Percentiles rank a stretch among this genome's conserved stretches.
Evolutionary conservation across 2,113 vertebrate species (phyloP).

Genomic region (Periophthalmus modestus): DNA sequence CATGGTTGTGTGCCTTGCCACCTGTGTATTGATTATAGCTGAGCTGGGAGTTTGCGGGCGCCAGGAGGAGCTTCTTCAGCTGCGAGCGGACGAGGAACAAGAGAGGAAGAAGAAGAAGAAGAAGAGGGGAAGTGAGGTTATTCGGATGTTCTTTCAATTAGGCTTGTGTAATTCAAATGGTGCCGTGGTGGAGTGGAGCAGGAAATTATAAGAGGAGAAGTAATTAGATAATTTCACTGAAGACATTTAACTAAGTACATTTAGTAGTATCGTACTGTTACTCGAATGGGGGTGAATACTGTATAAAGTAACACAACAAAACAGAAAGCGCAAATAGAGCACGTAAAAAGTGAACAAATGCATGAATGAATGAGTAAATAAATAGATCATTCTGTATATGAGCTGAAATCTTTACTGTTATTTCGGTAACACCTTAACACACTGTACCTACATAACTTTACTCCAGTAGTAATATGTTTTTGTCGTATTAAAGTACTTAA

Average conservation of each 20-base stretch:
- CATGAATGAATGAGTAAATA: too few relatives aligned
- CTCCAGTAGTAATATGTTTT: neutral
- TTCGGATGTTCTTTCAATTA: conserved; percentile 64
- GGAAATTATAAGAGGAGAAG: neutral
- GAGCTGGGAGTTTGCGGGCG: conserved; percentile 97
- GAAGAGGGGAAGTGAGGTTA: conserved; percentile 24
- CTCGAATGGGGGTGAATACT: neutral
- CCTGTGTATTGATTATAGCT: conserved; percentile 99
- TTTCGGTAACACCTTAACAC: too few relatives aligned
- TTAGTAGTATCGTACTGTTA: neutral
- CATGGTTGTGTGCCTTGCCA: conserved; percentile 95
- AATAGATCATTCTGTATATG: too few relatives aligned
- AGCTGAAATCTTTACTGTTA: too few relatives aligned
- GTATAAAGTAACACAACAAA: neutral
- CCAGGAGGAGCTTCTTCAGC: conserved; percentile 99
- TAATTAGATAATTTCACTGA: neutral
- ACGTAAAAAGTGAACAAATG: neutral
- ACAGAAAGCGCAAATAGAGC: neutral
- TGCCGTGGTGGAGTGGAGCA: conserved; percentile 9
- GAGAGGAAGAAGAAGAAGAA: neutral
- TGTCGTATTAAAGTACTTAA: neutral
- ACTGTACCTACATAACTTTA: too few relatives aligned
- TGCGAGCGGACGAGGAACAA: conserved; percentile 72
- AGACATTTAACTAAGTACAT: neutral
- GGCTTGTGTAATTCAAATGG: conserved; percentile 28